Percentiles rank a stretch among this genome's conserved stretches.
phyloP scores from a whole-genome alignment of 2,797 vertebrate species.

The Gila robusta region DNA sequence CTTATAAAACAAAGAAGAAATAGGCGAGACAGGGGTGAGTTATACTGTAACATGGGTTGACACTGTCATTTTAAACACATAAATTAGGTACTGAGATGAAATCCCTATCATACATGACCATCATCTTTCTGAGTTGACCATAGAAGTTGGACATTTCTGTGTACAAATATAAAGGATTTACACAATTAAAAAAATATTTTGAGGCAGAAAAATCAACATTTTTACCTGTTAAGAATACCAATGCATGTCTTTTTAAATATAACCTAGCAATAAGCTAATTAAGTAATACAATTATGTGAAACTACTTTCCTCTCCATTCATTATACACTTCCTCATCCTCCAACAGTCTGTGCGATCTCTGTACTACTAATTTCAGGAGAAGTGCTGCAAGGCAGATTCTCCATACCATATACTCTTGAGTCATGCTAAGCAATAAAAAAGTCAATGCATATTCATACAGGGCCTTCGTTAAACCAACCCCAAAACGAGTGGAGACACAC shows the following conservation, averaged over 20 bases:
- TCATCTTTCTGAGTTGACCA: neutral
- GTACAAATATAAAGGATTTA: neutral
- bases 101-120: neutral
- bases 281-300: neutral
- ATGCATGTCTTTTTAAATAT: neutral
- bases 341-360: neutral
- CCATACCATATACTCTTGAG: neutral
- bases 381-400: neutral
- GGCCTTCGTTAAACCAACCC: conserved; percentile 4
- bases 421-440: neutral
- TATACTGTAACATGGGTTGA: neutral
- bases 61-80: neutral
- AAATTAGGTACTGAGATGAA: neutral
- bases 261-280: neutral
- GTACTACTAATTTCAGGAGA: conserved; percentile 10
- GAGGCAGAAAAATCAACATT: neutral
- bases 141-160: neutral
- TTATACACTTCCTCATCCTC: neutral
- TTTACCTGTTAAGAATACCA: neutral
- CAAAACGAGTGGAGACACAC: neutral
- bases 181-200: neutral
- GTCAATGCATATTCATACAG: conserved; percentile 31
- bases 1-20: neutral
- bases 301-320: neutral
- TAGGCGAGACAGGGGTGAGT: neutral